These are phyloP conservation scores for Spisula subtruncata DNA, from an alignment of 2,888 invertebrate species.

Conservation along the genomic window DNA sequence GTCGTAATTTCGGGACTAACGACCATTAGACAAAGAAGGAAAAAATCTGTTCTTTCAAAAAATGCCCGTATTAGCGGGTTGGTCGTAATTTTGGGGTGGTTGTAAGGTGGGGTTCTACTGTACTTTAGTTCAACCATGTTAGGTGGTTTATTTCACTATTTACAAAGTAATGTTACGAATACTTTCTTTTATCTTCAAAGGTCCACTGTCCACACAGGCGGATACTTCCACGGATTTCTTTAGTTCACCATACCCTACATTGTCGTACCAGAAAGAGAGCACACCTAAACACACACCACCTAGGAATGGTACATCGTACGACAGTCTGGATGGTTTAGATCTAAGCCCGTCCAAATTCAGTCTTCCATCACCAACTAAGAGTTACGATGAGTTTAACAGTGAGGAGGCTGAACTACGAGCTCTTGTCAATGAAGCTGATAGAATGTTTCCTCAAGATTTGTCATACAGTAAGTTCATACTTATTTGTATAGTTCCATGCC, in stretches of 20 bases:
- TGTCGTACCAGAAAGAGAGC: conserved; percentile 7
- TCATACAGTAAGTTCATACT: conserved; percentile 56
- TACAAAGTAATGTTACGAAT: too few species aligned
- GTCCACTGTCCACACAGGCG: conserved; percentile 49
- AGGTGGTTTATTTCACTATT: too few species aligned
- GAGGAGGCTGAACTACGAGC: conserved; percentile 79
- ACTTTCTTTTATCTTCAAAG: conserved; percentile 38
- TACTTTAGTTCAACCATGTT: too few species aligned
- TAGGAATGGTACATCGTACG: conserved; percentile 63
- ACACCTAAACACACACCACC: conserved; percentile 47
- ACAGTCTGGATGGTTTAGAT: conserved; percentile 74
- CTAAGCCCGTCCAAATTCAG: conserved; percentile 77
- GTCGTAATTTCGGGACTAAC: too few species aligned
- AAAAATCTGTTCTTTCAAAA: too few species aligned
- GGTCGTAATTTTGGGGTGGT: too few species aligned
- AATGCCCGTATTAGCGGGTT: too few species aligned
- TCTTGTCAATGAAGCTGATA: conserved; percentile 76
- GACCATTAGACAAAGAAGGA: too few species aligned
- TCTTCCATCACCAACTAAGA: conserved; percentile 76
- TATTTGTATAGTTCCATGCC: too few species aligned
- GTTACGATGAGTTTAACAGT: conserved; percentile 76
- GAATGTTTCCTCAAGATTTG: conserved; percentile 74
- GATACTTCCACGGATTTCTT: conserved; percentile 43
- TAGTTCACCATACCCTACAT: conserved; percentile 23
- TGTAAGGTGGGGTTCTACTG: too few species aligned